A percentile compares a stretch with the other conserved stretches of the same genome.
Conservation (phyloP, 2,888 invertebrate genomes). For the Trichopria drosophilae region DNA sequence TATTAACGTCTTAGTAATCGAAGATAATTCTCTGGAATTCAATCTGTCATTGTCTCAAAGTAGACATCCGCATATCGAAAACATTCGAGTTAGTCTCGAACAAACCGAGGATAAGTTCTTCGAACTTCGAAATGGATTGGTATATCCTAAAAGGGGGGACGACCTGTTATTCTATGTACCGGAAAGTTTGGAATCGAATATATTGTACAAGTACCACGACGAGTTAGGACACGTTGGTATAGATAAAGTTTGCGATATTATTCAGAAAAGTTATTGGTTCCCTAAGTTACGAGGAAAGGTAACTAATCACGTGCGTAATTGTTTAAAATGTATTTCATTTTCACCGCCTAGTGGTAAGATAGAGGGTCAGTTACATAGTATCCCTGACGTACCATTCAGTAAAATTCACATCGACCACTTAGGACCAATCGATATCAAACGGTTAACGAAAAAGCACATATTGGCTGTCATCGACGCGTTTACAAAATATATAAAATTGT, state of each 20-base stretch:
- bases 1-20: constrained; percentile 16
- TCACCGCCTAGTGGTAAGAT: constrained; percentile 16
- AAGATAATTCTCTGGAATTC: constrained; percentile 31
- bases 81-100: constrained; percentile 18
- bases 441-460: constrained; percentile 6
- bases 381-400: constrained; percentile 15
- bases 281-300: constrained; percentile 20
- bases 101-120: constrained; percentile 21
- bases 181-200: constrained; percentile 21
- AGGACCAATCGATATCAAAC: neutral
- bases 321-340: constrained; percentile 35
- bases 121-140: constrained; percentile 34
- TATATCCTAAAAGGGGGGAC: constrained; percentile 28
- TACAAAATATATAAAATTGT: constrained; percentile 21
- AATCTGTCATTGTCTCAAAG: constrained; percentile 30
- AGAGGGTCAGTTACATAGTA: constrained; percentile 25
- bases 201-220: constrained; percentile 33
- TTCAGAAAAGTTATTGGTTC: constrained; percentile 30
- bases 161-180: constrained; percentile 35
- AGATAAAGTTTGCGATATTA: constrained; percentile 30
- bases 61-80: constrained; percentile 17
- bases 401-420: constrained; percentile 22
- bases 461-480: constrained; percentile 16
- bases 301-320: constrained; percentile 19
- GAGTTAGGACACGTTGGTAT: constrained; percentile 32